Conservation (phyloP, 1,140 invertebrate genomes). For the Pemphigus obesinymphae region DNA sequence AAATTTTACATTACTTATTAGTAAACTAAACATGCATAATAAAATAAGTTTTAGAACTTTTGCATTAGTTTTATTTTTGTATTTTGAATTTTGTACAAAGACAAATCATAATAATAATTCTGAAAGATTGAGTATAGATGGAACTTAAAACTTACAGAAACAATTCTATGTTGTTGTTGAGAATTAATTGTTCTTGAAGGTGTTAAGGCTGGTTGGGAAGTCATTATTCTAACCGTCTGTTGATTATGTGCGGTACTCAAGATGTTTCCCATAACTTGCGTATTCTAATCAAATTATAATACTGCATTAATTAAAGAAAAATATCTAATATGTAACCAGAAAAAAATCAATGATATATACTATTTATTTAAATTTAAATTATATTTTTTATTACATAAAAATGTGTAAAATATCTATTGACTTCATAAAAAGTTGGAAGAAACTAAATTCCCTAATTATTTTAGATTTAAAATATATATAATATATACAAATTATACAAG, state of each 20-base stretch:
- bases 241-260: slow-evolving; percentile 11
- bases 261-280: slow-evolving; percentile 36
- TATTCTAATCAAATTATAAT: slow-evolving; percentile 19
- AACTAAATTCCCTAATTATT: background rate
- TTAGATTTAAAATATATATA: no score
- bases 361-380: background rate
- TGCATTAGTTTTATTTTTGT: no score
- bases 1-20: no score
- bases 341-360: background rate
- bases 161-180: slow-evolving; percentile 48
- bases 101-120: no score
- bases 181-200: slow-evolving; percentile 26
- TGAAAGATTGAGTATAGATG: no score
- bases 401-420: background rate
- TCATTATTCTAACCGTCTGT: slow-evolving; percentile 43
- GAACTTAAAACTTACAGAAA: slow-evolving; percentile 50
- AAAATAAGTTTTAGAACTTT: no score
- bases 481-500: no score
- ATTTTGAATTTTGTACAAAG: no score
- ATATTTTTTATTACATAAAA: background rate
- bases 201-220: slow-evolving; percentile 44
- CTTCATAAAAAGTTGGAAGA: background rate
- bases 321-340: background rate
- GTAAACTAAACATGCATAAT: no score
- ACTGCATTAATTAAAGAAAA: background rate